These are phyloP conservation scores for Crotalus helleri DNA, from an alignment of 2,113 vertebrate genomes.

Conservation along the genomic window DNA sequence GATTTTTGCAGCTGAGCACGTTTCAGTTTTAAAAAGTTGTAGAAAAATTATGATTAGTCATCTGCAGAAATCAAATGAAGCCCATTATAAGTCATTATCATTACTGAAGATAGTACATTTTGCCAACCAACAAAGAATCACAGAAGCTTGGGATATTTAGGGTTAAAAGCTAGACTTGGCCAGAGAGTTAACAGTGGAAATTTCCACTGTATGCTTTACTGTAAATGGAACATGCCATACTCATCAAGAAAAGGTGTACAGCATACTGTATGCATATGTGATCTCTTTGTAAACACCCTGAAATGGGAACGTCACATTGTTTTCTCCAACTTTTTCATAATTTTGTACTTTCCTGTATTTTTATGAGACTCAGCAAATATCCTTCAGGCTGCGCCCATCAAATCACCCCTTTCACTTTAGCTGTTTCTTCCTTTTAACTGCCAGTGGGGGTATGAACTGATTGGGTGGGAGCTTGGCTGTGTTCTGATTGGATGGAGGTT, in stretches of 20 bases:
- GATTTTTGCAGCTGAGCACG: neutral
- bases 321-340: conserved; percentile 34
- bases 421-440: too few species aligned
- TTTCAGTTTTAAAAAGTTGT: neutral
- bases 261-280: conserved; percentile 11
- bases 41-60: neutral
- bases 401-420: neutral
- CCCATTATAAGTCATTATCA: neutral
- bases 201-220: conserved; percentile 60
- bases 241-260: neutral
- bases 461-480: too few species aligned
- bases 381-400: neutral
- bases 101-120: neutral
- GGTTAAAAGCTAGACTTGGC: neutral
- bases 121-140: neutral
- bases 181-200: conserved; percentile 60
- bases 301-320: conserved; percentile 51
- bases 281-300: conserved; percentile 49
- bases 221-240: conserved; percentile 42
- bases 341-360: conserved; percentile 30
- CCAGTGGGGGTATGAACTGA: too few species aligned
- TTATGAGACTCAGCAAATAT: conserved; percentile 20
- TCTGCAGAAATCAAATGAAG: neutral
- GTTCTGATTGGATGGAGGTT: neutral
- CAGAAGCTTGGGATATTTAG: neutral